phyloP scores from a whole-genome alignment of 2,797 vertebrate species.

The Enteromius mattozi region DNA sequence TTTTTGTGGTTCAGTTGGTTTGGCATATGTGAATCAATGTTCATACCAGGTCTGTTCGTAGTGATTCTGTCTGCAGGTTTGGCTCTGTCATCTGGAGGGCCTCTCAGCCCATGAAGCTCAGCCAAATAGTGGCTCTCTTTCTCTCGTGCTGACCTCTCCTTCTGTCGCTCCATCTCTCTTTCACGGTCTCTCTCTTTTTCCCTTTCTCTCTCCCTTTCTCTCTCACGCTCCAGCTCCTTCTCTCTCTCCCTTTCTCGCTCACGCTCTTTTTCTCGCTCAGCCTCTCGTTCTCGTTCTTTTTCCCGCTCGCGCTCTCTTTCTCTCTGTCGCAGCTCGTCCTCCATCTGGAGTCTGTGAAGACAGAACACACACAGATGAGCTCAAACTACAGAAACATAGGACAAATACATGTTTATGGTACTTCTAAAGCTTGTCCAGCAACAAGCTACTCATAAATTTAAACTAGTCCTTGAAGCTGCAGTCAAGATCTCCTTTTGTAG shows the following conservation, averaged over 20 bases:
- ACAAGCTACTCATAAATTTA: neutral
- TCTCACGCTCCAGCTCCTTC: conserved; percentile 69
- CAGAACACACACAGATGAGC: conserved; percentile 6
- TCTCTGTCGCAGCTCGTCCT: conserved; percentile 88
- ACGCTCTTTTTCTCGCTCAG: conserved; percentile 79
- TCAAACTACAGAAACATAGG: neutral
- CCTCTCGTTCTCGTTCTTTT: conserved; percentile 71
- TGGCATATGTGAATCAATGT: neutral
- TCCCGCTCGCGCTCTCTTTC: conserved; percentile 73
- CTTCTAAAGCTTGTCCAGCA: neutral
- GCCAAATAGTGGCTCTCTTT: conserved; percentile 92
- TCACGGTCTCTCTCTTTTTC: conserved; percentile 84
- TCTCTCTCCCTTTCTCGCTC: conserved; percentile 74
- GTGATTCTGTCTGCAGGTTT: conserved; percentile 87
- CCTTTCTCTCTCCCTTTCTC: conserved; percentile 81
- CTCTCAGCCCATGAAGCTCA: conserved; percentile 86
- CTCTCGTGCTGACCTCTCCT: conserved; percentile 64
- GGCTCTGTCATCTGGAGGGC: conserved; percentile 84
- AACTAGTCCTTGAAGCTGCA: neutral
- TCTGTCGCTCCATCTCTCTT: conserved; percentile 91
- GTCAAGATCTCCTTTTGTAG: neutral
- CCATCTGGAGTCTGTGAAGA: conserved; percentile 88
- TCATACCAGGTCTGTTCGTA: conserved; percentile 87
- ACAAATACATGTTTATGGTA: neutral
- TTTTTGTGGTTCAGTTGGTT: neutral